These are phyloP conservation scores for Sinhomidia bicolor DNA, from an alignment of 2,888 invertebrate genomes.

Conservation along the genomic window DNA sequence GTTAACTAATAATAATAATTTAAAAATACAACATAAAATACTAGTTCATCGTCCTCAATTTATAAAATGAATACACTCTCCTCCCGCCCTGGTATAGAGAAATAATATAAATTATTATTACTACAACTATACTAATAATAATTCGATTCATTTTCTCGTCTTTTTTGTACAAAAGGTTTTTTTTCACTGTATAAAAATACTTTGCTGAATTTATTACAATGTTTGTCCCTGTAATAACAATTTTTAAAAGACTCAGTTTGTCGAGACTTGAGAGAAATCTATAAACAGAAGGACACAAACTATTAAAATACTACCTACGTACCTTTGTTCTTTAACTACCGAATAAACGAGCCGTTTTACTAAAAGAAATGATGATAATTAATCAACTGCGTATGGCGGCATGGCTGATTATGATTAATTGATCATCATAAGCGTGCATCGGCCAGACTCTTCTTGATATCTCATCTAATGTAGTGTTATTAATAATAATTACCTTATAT, in stretches of 20 bases:
- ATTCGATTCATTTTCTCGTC: not conserved
- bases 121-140: not conserved
- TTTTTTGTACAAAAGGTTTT: conserved; percentile 8
- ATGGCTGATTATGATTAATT: conserved; percentile 30
- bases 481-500: conserved; percentile 1
- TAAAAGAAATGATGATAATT: not conserved
- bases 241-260: conserved; percentile 45
- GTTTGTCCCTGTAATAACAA: not conserved
- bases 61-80: not conserved
- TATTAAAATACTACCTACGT: not conserved
- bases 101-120: not conserved
- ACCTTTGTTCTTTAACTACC: conserved; percentile 23
- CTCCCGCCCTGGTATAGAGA: not conserved
- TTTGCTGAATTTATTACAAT: not conserved
- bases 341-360: not conserved
- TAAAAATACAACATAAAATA: conserved; percentile 9
- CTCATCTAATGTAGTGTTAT: conserved; percentile 40
- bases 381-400: not conserved
- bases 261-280: conserved; percentile 11
- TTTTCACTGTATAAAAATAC: not conserved
- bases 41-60: conserved; percentile 54
- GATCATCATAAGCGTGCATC: not conserved
- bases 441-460: conserved; percentile 65
- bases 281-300: not conserved
- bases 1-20: conserved; percentile 3